These are phyloP conservation scores for Imbricaverruca yamaguchii DNA, from an alignment of 2,888 invertebrate genomes.

Conservation along the genomic window DNA sequence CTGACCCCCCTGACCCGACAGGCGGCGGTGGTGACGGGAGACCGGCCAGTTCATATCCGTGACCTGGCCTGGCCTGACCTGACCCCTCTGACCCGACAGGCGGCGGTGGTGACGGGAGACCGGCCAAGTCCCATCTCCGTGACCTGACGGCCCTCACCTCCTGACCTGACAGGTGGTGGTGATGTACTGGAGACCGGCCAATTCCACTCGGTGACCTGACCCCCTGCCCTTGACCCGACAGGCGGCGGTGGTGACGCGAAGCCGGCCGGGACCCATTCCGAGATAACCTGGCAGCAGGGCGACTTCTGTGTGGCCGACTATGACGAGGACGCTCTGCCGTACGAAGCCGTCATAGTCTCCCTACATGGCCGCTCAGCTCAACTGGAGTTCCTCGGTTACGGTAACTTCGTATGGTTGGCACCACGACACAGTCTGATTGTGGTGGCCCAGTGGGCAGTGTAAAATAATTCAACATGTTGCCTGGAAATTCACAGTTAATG, in stretches of 20 bases:
- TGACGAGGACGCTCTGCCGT: conserved; percentile 32
- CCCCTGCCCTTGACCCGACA: background rate
- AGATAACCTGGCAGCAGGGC: conserved; percentile 30
- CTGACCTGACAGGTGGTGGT: background rate
- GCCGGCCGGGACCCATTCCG: background rate
- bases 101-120: no score
- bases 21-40: background rate
- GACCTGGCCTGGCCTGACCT: no score
- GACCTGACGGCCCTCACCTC: background rate
- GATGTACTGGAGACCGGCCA: background rate
- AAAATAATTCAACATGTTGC: no score
- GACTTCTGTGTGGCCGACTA: conserved; percentile 28
- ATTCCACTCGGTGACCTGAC: background rate
- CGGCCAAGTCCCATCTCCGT: background rate
- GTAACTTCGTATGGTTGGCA: background rate
- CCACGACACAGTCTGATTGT: no score
- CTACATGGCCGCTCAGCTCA: conserved; percentile 30
- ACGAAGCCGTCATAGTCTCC: conserved; percentile 35
- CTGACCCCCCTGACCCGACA: background rate
- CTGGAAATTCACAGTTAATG: no score
- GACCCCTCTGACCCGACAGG: no score
- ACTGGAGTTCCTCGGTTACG: conserved; percentile 37
- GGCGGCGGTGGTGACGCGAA: background rate
- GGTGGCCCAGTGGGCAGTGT: no score
- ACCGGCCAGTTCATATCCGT: no score